Conservation (phyloP, 1,140 invertebrate genomes). For the Temnothorax longispinosus region DNA sequence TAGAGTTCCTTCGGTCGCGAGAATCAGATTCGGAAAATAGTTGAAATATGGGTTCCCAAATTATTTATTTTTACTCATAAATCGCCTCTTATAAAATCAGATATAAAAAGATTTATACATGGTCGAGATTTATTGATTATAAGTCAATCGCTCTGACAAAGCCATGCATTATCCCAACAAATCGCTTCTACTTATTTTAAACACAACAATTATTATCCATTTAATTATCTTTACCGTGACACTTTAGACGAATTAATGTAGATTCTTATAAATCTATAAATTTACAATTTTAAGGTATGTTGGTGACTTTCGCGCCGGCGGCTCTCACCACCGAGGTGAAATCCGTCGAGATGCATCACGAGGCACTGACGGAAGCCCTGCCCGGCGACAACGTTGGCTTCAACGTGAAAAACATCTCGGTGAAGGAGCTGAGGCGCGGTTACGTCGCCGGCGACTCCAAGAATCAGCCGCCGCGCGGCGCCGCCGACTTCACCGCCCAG, state of each 20-base stretch:
- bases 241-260: neutral
- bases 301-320: conserved; percentile 98
- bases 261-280: neutral
- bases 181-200: neutral
- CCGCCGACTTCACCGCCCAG: conserved; percentile 95
- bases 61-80: neutral
- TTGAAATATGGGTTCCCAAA: neutral
- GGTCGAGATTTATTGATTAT: neutral
- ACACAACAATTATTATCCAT: neutral
- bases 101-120: neutral
- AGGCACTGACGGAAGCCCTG: conserved; percentile 96
- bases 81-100: neutral
- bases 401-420: conserved; percentile 99
- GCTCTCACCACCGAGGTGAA: conserved; percentile 99
- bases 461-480: conserved; percentile 96
- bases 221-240: neutral
- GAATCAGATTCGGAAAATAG: neutral
- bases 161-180: neutral
- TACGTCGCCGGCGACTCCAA: conserved; percentile 99
- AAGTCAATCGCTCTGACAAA: neutral
- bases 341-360: conserved; percentile 99
- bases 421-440: conserved; percentile 98
- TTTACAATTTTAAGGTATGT: conserved; percentile 93
- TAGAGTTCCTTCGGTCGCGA: neutral
- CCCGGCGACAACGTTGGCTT: conserved; percentile 99